phyloP scores from a whole-genome alignment of 2,888 invertebrate species.

The Synergus japonicus region DNA sequence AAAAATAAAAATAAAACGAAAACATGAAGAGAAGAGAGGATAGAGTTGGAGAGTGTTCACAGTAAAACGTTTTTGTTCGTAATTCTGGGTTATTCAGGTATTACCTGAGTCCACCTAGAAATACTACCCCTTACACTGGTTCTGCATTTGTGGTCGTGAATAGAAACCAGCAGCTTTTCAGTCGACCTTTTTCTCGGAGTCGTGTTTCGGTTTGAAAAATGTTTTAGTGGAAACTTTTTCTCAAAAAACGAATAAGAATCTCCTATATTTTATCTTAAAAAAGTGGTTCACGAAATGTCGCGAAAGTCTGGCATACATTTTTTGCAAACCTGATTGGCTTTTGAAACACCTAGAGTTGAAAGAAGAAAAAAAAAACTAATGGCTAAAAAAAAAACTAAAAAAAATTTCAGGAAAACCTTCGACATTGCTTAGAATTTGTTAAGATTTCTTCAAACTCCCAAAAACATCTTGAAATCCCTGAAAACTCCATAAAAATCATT shows the following conservation, averaged over 20 bases:
- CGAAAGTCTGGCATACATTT: no score
- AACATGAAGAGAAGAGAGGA: not conserved
- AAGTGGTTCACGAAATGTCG: no score
- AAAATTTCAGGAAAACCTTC: no score
- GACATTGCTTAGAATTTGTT: no score
- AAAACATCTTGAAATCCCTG: no score
- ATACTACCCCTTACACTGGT: not conserved
- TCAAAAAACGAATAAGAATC: not conserved
- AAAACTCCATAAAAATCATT: no score
- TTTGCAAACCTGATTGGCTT: no score
- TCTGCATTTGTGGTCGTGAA: not conserved
- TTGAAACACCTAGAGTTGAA: no score
- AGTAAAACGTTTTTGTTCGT: not conserved
- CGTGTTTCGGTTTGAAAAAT: not conserved
- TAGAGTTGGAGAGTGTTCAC: not conserved
- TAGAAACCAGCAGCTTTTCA: not conserved
- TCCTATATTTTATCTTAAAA: no score
- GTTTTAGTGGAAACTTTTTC: not conserved
- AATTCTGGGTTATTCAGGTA: not conserved
- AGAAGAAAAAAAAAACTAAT: no score
- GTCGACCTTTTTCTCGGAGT: not conserved
- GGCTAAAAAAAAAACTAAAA: no score
- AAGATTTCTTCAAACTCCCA: no score
- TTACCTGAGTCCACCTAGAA: not conserved
- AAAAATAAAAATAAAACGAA: conserved; percentile 1